Evolutionary conservation across 2,113 vertebrate genomes (phyloP).

Genomic region (Peromyscus maniculatus): DNA sequence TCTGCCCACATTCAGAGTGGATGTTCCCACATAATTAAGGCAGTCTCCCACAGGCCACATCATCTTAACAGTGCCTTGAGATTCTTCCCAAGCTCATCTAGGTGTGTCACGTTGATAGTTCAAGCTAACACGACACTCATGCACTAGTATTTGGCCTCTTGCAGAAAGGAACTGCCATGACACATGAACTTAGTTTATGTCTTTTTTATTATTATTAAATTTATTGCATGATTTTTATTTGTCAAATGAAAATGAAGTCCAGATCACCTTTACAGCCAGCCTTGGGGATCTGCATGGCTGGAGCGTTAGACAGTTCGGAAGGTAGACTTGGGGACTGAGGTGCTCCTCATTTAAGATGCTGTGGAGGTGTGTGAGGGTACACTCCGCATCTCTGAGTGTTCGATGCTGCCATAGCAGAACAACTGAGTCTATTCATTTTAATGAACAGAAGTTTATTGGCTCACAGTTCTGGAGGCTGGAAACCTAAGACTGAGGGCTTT

Average conservation of each 20-base stretch:
- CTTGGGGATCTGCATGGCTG: not conserved
- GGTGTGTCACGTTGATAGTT: not conserved
- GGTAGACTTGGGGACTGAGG: not conserved
- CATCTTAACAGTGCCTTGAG: not conserved
- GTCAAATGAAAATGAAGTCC: not conserved
- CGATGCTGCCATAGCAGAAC: not conserved
- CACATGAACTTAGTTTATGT: not conserved
- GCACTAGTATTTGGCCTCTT: not conserved
- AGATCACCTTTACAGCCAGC: not conserved
- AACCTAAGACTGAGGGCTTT: not conserved
- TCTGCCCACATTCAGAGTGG: not conserved
- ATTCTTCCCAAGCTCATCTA: not conserved
- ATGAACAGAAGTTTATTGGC: not conserved
- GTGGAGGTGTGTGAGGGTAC: fast-evolving
- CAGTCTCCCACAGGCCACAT: not conserved
- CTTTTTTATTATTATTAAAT: not conserved
- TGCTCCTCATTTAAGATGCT: not conserved
- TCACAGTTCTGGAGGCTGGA: not conserved
- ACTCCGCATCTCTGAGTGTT: too few relatives aligned
- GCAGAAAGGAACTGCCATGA: not conserved
- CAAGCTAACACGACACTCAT: not conserved
- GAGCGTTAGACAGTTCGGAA: not conserved
- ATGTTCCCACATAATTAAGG: not conserved
- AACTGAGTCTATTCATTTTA: not conserved
- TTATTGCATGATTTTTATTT: not conserved